Evolutionary conservation across 1,140 invertebrate genomes (phyloP).

Genomic region (Drosophila subobscura): DNA sequence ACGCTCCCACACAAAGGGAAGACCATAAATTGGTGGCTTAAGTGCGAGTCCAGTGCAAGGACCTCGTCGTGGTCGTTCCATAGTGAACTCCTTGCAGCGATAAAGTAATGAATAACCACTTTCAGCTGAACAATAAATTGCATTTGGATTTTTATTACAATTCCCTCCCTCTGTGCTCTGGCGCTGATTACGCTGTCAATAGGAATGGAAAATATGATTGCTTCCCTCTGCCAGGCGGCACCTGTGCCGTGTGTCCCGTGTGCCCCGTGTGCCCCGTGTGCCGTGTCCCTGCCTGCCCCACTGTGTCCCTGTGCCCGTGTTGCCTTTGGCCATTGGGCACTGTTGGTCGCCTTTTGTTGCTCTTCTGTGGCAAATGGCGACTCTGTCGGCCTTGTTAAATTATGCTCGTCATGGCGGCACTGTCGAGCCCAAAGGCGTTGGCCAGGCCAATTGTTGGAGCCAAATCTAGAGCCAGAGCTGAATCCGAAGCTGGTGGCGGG

Average conservation of each 20-base stretch:
- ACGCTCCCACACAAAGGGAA: slow-evolving; percentile 31
- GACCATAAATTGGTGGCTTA: slow-evolving; percentile 75
- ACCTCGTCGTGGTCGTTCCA: slow-evolving; percentile 50
- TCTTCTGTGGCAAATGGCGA: slow-evolving; percentile 35
- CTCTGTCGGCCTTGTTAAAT: slow-evolving; percentile 69
- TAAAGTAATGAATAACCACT: slow-evolving; percentile 80
- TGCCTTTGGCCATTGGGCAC: slow-evolving; percentile 32
- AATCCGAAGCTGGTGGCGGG: slow-evolving; percentile 1
- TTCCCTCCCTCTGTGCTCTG: slow-evolving; percentile 41
- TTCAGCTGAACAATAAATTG: slow-evolving; percentile 70
- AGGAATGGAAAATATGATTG: slow-evolving; percentile 78
- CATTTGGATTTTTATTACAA: slow-evolving; percentile 79
- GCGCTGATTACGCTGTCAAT: slow-evolving; percentile 82
- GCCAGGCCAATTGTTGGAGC: slow-evolving; percentile 59
- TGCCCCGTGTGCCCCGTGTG: slow-evolving; percentile 3
- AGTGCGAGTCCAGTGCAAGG: slow-evolving; percentile 45
- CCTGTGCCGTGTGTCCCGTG: neutral
- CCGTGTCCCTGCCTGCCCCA: slow-evolving; percentile 4
- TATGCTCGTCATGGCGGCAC: slow-evolving; percentile 80
- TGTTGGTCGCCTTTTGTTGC: slow-evolving; percentile 30
- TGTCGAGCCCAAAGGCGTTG: slow-evolving; percentile 62
- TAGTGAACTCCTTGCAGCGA: slow-evolving; percentile 65
- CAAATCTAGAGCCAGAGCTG: too few species aligned
- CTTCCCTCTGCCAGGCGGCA: slow-evolving; percentile 7
- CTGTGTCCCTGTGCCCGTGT: neutral